Evolutionary conservation across 1,140 invertebrate genomes (phyloP).

Genomic region (Pantala flavescens): DNA sequence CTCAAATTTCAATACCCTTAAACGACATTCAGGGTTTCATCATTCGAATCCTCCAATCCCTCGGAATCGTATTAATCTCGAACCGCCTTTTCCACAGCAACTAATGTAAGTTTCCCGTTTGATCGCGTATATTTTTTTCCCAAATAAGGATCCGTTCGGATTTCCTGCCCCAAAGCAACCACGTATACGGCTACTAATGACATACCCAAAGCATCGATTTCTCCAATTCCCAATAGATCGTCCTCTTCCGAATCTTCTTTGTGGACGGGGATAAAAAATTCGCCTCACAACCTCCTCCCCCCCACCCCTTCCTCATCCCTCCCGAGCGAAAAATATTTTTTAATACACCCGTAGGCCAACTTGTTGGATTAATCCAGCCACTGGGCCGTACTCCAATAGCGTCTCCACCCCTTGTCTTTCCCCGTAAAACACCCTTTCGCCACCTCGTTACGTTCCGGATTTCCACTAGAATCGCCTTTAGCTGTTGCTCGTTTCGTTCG

Average conservation of each 20-base stretch:
- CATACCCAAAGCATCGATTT: too few species aligned
- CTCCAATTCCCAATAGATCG: neutral
- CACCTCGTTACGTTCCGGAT: neutral
- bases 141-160: too few species aligned
- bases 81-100: too few species aligned
- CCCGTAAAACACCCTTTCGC: neutral
- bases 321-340: neutral
- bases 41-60: too few species aligned
- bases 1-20: too few species aligned
- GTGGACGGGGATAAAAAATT: too few species aligned
- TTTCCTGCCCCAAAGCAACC: too few species aligned
- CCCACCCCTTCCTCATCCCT: neutral
- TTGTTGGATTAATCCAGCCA: slow-evolving; percentile 1
- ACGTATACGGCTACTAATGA: too few species aligned
- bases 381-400: neutral
- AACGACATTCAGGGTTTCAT: too few species aligned
- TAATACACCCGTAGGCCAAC: slow-evolving; percentile 4
- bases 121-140: too few species aligned
- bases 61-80: too few species aligned
- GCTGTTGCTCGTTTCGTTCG: neutral
- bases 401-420: neutral
- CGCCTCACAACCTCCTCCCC: neutral
- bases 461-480: neutral
- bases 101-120: too few species aligned
- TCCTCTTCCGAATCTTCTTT: neutral